Conservation (phyloP, 2,888 invertebrate species). For the Leucozona laternaria region DNA sequence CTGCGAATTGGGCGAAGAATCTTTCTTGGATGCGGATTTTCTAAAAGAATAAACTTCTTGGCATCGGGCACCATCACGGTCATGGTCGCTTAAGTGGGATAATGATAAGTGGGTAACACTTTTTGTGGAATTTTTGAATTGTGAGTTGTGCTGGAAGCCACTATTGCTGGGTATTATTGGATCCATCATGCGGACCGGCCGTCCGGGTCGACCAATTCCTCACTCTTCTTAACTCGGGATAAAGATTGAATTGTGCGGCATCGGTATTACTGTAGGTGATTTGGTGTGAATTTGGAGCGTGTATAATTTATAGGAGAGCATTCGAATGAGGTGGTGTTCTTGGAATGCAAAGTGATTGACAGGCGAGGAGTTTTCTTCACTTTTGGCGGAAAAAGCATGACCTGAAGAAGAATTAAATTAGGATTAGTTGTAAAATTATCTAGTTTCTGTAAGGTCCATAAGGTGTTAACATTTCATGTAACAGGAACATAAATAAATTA, state of each 20-base stretch:
- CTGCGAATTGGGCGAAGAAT: slow-evolving; percentile 55
- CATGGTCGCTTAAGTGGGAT: slow-evolving; percentile 74
- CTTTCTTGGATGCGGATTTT: slow-evolving; percentile 35
- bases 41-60: not conserved
- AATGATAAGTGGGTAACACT: slow-evolving; percentile 74
- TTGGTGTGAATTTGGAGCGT: slow-evolving; percentile 72
- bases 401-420: not conserved
- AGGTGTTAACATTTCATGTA: not conserved
- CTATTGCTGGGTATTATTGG: not conserved
- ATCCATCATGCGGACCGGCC: not conserved
- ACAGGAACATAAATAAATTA: not conserved
- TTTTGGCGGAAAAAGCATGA: slow-evolving; percentile 7
- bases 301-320: slow-evolving; percentile 64
- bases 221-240: slow-evolving; percentile 16
- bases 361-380: slow-evolving; percentile 14
- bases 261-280: slow-evolving; percentile 51
- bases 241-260: slow-evolving; percentile 30
- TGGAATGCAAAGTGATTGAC: slow-evolving; percentile 59
- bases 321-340: slow-evolving; percentile 9
- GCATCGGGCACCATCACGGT: slow-evolving; percentile 57
- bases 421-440: slow-evolving; percentile 19
- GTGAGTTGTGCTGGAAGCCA: slow-evolving; percentile 55
- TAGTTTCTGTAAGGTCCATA: not conserved
- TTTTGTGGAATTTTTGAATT: slow-evolving; percentile 68
- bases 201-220: not conserved